These are phyloP conservation scores for Tragopan temminckii DNA, from an alignment of 2,797 vertebrate genomes.

Conservation along the genomic window DNA sequence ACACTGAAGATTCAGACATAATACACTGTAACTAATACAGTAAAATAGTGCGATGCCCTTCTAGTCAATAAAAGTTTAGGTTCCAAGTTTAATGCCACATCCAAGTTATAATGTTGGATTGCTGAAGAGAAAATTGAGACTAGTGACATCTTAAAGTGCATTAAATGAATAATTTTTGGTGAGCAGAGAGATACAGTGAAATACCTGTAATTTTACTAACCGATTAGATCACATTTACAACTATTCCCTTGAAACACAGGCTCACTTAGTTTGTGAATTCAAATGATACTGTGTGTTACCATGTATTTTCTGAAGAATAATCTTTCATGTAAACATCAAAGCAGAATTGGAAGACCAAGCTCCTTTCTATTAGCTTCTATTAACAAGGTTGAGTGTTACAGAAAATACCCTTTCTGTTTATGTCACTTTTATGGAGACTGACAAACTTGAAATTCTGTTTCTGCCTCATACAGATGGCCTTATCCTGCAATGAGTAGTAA, in stretches of 20 bases:
- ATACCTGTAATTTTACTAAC: neutral
- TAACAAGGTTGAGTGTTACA: neutral
- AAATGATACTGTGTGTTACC: neutral
- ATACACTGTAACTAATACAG: neutral
- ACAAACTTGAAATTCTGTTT: neutral
- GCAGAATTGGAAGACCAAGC: neutral
- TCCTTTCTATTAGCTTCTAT: neutral
- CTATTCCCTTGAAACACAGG: neutral
- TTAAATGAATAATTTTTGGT: neutral
- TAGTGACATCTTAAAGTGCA: neutral
- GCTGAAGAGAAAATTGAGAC: neutral
- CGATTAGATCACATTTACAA: neutral
- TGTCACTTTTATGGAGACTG: neutral
- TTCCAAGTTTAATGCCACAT: neutral
- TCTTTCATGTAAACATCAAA: neutral
- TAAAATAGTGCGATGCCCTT: neutral
- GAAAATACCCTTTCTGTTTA: neutral
- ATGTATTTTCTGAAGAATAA: neutral
- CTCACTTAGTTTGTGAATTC: neutral
- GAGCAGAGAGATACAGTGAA: neutral
- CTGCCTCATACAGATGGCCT: neutral
- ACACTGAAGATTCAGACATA: neutral
- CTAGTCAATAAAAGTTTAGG: neutral
- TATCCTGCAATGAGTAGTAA: neutral
- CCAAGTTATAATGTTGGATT: neutral